Evolutionary conservation across 2,113 vertebrate species (phyloP).

Genomic region (Oncorhynchus mykiss): DNA sequence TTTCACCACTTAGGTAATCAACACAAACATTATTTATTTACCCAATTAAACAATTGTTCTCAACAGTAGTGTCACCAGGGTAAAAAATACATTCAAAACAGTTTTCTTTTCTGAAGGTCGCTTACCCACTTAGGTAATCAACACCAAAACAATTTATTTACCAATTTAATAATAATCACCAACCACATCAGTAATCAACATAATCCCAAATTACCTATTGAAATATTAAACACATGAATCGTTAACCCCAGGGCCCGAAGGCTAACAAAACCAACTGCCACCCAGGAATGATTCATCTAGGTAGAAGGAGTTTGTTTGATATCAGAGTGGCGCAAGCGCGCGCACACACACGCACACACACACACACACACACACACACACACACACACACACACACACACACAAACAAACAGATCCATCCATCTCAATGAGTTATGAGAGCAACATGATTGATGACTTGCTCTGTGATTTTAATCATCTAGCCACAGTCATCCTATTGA

Average conservation of each 20-base stretch:
- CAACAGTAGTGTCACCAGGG: neutral
- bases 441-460: slow-evolving; percentile 52
- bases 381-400: neutral
- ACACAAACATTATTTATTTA: neutral
- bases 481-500: slow-evolving; percentile 10
- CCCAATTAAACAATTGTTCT: neutral
- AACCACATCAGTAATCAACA: slow-evolving; percentile 24
- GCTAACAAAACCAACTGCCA: slow-evolving; percentile 33
- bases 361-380: neutral
- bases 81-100: neutral
- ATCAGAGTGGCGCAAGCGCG: no score
- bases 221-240: slow-evolving; percentile 28
- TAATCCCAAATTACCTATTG: slow-evolving; percentile 32
- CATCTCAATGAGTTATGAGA: slow-evolving; percentile 21
- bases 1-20: neutral
- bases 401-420: neutral
- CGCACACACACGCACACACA: neutral
- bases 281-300: slow-evolving; percentile 42
- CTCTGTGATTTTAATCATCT: slow-evolving; percentile 60
- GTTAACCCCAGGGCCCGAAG: slow-evolving; percentile 33
- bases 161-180: no score
- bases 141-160: no score
- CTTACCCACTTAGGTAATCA: neutral
- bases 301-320: slow-evolving; percentile 16
- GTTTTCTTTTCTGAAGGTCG: neutral